These are phyloP conservation scores for Entelurus aequoreus DNA, from an alignment of 2,113 vertebrate species.

Conservation along the genomic window DNA sequence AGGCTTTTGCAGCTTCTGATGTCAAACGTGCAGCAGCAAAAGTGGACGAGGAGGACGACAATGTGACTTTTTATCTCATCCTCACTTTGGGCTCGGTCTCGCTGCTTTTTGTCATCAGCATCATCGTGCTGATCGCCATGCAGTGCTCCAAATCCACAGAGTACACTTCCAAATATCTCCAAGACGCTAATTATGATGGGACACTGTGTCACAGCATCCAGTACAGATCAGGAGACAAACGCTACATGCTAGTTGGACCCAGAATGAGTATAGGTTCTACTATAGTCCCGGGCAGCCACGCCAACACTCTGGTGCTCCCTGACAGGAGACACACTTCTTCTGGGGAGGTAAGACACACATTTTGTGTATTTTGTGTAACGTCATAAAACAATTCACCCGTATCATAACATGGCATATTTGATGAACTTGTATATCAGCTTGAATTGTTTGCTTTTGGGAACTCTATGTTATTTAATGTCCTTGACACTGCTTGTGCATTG, in stretches of 20 bases:
- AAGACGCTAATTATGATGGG: conserved; percentile 7
- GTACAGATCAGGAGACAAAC: conserved; percentile 41
- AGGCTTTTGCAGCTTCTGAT: conserved; percentile 33
- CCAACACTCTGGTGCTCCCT: conserved; percentile 46
- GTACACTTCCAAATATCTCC: conserved; percentile 46
- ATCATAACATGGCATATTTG: too few relatives aligned
- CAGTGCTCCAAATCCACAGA: conserved; percentile 52
- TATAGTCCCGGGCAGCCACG: conserved; percentile 43
- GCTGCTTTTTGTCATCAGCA: conserved; percentile 39
- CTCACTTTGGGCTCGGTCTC: conserved; percentile 47
- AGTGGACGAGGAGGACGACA: conserved; percentile 2
- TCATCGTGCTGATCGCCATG: conserved; percentile 47
- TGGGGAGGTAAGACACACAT: neutral
- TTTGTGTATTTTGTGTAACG: too few relatives aligned
- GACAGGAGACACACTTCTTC: conserved; percentile 14
- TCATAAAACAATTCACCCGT: too few relatives aligned
- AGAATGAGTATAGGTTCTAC: conserved; percentile 50
- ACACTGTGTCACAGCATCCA: conserved; percentile 28
- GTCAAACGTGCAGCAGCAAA: conserved; percentile 10
- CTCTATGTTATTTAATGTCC: too few relatives aligned
- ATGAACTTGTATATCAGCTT: too few relatives aligned
- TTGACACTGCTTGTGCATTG: too few relatives aligned
- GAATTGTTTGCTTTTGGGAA: too few relatives aligned
- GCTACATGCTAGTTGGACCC: conserved; percentile 41
- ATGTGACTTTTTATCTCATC: conserved; percentile 30